phyloP scores from a whole-genome alignment of 2,113 vertebrate species.

The Rhynchopsitta pachyrhyncha region DNA sequence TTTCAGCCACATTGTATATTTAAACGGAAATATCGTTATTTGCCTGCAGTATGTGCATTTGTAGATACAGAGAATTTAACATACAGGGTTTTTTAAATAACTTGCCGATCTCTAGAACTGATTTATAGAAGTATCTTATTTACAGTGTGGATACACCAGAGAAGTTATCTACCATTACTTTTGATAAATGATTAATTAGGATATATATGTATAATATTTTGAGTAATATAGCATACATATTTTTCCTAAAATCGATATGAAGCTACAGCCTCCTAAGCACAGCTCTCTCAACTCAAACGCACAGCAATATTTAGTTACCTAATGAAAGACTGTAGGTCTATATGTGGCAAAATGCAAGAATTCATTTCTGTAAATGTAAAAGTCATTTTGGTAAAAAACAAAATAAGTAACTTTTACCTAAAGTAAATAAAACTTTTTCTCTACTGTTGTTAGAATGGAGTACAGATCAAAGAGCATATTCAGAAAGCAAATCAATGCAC shows the following conservation, averaged over 20 bases:
- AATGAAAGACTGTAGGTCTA: not conserved
- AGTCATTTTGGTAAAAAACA: not conserved
- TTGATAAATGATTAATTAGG: not conserved
- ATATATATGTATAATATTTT: not conserved
- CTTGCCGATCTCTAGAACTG: not conserved
- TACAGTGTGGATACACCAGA: not conserved
- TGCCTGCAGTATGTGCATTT: not conserved
- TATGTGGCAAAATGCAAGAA: not conserved
- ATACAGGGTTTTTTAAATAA: not conserved
- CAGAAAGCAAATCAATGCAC: not conserved
- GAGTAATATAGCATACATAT: not conserved
- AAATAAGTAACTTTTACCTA: not conserved
- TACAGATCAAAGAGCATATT: not conserved
- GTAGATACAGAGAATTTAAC: not conserved
- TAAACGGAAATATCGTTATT: not conserved
- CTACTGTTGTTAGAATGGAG: not conserved
- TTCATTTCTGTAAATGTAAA: not conserved
- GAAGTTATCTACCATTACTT: not conserved
- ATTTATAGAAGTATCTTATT: not conserved
- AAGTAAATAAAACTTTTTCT: not conserved
- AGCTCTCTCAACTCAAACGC: not conserved
- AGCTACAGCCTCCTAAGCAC: not conserved
- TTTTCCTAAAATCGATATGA: not conserved
- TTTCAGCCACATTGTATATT: not conserved
- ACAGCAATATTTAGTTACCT: not conserved